These are phyloP conservation scores for Yponomeuta cagnagella DNA, from an alignment of 2,888 invertebrate species.

Conservation along the genomic window DNA sequence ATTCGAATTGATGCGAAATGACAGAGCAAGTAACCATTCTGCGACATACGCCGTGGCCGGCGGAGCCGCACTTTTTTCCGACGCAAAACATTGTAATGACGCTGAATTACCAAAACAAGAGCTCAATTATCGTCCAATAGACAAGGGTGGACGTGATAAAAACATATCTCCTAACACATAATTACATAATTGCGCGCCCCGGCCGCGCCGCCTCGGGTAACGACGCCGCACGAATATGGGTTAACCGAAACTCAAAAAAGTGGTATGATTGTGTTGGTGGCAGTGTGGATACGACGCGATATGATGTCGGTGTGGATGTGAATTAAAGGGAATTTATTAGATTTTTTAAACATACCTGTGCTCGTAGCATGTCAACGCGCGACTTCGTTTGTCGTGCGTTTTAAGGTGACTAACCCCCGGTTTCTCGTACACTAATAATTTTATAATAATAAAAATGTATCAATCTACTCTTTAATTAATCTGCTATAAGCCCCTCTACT, in stretches of 20 bases:
- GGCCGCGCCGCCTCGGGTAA: conserved; percentile 55
- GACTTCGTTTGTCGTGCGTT: no score
- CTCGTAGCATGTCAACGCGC: no score
- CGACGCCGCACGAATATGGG: conserved; percentile 70
- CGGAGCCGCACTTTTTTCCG: conserved; percentile 26
- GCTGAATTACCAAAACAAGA: conserved; percentile 65
- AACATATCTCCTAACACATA: conserved; percentile 75
- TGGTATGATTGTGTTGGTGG: conserved; percentile 26
- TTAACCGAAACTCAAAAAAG: conserved; percentile 56
- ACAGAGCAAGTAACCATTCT: not conserved
- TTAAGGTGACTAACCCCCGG: no score
- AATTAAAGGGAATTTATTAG: no score
- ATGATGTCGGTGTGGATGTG: not conserved
- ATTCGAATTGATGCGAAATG: no score
- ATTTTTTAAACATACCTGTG: no score
- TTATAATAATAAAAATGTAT: no score
- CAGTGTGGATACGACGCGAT: not conserved
- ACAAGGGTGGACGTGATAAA: conserved; percentile 76
- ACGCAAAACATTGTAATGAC: conserved; percentile 36
- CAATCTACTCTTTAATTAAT: no score
- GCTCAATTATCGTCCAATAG: conserved; percentile 69
- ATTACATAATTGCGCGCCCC: conserved; percentile 73
- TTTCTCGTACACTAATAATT: no score
- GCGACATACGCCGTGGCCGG: conserved; percentile 34
- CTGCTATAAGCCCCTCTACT: no score